Evolutionary conservation across 2,113 vertebrate species (phyloP), one percentile per base, ranked within the genome.

Genomic region (Oncorhynchus keta): DNA sequence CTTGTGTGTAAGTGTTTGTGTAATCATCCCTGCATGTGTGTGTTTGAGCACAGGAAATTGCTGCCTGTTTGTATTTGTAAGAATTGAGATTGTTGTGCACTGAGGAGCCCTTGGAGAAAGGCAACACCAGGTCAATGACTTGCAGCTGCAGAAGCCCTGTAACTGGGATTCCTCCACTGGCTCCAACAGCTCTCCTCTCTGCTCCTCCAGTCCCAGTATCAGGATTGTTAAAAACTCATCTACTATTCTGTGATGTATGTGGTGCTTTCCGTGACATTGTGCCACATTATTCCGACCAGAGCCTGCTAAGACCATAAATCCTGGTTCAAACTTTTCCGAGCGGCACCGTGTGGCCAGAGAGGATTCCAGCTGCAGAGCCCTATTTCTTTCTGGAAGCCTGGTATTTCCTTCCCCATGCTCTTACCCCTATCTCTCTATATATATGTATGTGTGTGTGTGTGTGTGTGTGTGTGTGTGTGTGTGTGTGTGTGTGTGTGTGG

Each of bases 101-200:
- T 76, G 76, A 70, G 79, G 35, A 59, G 70, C 16, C 16, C 73
- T 77, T 69, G 26, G 81, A 77, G 79, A 87, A 78, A 67, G 74
- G 76, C 79, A 72, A 61, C 79, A 75, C 76, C 77, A 78, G 86
- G 83, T 84, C 87, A 89, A 83, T 82, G 87, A 86, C 79, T 76
- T 90, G 81, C 89, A 87, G 84, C 78, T 90, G 87, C 79, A 82
- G 70, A 67, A 68, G 81, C 82, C 79, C 24, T 30, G 14, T 73
- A 4, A 28, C 73, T 84, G 85, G 85, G 82, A 72, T 77, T 86
- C 78, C 81, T 86, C 80, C 75, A 86, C 85, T 84, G 84, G 67
- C 75, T 79, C 18, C 77, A 74, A 83, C 82, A 81, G 74, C 68
- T 83, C 84, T 83, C 80, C 0, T 35, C 83, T 80, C 65, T 77